A percentile compares a stretch with the other conserved stretches of the same genome.
Conservation (phyloP, 2,113 vertebrate genomes). For the Lamprotornis superbus region DNA sequence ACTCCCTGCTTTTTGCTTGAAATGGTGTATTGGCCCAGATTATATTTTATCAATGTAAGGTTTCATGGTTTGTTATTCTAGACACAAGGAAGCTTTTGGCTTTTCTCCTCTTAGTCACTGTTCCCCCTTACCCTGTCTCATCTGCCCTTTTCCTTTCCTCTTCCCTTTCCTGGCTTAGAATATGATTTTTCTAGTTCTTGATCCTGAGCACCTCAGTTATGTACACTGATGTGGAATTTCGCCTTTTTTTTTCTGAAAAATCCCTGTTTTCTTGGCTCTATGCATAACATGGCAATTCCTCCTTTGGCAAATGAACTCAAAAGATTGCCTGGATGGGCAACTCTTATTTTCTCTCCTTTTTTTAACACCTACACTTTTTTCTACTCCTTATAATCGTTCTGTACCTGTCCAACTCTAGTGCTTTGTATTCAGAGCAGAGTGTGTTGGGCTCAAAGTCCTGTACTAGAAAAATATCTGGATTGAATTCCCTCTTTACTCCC, state of each 20-base stretch:
- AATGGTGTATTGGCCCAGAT: background rate
- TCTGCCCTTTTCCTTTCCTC: rapidly evolving
- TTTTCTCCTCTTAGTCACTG: background rate
- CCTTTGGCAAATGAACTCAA: background rate
- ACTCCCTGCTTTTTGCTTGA: background rate
- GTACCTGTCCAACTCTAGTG: background rate
- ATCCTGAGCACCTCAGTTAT: background rate
- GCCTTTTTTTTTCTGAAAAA: background rate
- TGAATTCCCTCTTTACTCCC: background rate
- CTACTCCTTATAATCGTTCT: background rate
- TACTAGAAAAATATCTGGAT: background rate
- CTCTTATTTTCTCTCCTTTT: background rate
- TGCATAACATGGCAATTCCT: background rate
- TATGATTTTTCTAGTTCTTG: background rate
- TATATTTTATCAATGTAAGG: background rate
- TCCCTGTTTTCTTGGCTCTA: background rate
- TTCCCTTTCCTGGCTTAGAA: background rate
- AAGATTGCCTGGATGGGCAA: background rate
- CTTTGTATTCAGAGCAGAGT: background rate
- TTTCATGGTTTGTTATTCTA: background rate
- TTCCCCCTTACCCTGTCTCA: background rate
- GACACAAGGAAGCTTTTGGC: rapidly evolving
- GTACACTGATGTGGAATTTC: background rate
- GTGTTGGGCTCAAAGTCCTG: background rate
- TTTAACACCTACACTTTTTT: background rate